Conservation (phyloP, 1,140 invertebrate genomes). For the Druon quercuslanigerum region DNA sequence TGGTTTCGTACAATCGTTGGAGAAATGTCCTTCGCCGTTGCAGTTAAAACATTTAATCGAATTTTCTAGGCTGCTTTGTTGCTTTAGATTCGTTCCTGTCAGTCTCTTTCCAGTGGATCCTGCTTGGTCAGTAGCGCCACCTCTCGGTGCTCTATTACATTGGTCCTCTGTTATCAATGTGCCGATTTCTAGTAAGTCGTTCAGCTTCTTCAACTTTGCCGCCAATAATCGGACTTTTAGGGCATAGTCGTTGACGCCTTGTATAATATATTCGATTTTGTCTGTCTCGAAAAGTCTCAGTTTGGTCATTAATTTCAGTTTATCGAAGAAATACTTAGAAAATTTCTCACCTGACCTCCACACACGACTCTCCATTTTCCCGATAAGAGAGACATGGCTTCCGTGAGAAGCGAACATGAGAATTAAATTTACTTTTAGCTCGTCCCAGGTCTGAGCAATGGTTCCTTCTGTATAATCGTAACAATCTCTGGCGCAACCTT, state of each 20-base stretch:
- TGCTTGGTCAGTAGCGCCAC: neutral
- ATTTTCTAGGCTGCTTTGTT: too few species aligned
- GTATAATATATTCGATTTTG: constrained; percentile 1
- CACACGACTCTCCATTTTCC: neutral
- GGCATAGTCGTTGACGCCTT: neutral
- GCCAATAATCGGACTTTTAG: too few species aligned
- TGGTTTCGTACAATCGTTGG: neutral
- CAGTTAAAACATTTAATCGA: constrained; percentile 5
- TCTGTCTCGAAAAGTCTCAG: neutral
- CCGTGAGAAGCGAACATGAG: too few species aligned
- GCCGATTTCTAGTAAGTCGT: neutral
- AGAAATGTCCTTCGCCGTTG: neutral
- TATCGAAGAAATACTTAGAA: neutral
- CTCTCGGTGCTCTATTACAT: neutral
- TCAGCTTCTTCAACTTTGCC: neutral
- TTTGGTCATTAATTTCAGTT: neutral
- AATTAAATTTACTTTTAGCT: too few species aligned
- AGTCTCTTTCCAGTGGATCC: neutral
- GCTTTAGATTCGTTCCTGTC: neutral
- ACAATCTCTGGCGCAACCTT: neutral
- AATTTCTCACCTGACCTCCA: neutral
- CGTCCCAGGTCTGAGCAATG: too few species aligned
- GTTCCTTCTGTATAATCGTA: too few species aligned
- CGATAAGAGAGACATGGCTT: neutral
- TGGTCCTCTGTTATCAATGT: neutral